phyloP scores from a whole-genome alignment of 30 jellyfish, hydroid and myxozoan species.

The Haliclystus octoradiatus region DNA sequence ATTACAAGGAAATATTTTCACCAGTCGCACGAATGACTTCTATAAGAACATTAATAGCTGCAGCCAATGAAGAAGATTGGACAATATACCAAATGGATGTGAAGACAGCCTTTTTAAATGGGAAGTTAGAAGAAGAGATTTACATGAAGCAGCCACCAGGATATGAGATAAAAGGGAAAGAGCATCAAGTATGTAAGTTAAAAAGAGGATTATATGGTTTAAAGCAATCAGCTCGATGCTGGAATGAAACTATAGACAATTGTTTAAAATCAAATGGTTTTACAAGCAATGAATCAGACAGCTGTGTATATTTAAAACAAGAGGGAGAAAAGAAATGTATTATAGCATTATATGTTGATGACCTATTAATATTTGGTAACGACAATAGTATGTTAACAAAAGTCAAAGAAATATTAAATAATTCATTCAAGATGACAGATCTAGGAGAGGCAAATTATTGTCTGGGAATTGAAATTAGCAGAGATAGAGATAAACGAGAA shows the following conservation, averaged over 20 bases:
- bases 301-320: constrained; percentile 26
- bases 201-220: constrained; percentile 36
- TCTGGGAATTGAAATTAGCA: constrained; percentile 3
- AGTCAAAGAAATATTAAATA: constrained; percentile 14
- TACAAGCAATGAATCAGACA: constrained; percentile 18
- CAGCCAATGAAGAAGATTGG: constrained; percentile 21
- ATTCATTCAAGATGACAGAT: constrained; percentile 23
- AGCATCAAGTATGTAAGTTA: constrained; percentile 37
- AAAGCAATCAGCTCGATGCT: constrained; percentile 49
- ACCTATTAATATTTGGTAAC: constrained; percentile 28
- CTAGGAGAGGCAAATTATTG: constrained; percentile 21
- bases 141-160: constrained; percentile 50
- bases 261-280: constrained; percentile 34
- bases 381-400: constrained; percentile 21
- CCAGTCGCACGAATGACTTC: constrained; percentile 31
- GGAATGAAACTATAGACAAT: constrained; percentile 36
- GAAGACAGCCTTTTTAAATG: too few relatives aligned
- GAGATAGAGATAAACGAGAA: background rate
- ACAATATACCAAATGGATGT: constrained; percentile 42
- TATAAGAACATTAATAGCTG: constrained; percentile 26
- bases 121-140: constrained; percentile 33
- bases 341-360: constrained; percentile 36
- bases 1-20: constrained; percentile 26
- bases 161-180: constrained; percentile 17
- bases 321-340: constrained; percentile 1